A percentile compares a stretch with the other conserved stretches of the same genome.
Evolutionary conservation across 2,113 vertebrate species (phyloP).

Genomic region (Pontoporia blainvillei): DNA sequence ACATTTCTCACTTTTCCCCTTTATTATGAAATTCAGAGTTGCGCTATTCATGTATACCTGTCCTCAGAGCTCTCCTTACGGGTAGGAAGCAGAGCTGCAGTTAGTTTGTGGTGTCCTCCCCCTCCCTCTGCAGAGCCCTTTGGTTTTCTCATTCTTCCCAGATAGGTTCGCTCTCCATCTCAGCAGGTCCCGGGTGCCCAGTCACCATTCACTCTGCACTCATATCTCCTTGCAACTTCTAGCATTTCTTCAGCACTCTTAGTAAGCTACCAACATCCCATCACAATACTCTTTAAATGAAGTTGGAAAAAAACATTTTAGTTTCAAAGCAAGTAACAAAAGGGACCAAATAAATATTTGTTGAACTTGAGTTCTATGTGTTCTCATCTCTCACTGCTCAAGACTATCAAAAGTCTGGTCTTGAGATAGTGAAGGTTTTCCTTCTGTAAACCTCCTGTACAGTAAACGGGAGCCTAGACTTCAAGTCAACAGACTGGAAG

Average conservation of each 20-base stretch:
- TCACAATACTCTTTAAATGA: background rate
- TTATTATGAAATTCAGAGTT: background rate
- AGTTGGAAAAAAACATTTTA: background rate
- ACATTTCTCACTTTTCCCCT: background rate
- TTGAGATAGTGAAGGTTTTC: background rate
- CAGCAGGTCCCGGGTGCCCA: background rate
- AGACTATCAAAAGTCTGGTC: background rate
- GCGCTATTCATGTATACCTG: background rate
- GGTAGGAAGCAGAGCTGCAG: background rate
- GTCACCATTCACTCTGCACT: background rate
- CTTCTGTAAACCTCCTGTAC: background rate
- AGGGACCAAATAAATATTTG: background rate
- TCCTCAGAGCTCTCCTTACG: background rate
- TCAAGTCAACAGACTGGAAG: background rate
- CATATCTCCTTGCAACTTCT: background rate
- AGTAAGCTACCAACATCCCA: background rate
- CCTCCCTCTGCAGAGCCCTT: background rate
- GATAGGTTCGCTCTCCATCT: background rate
- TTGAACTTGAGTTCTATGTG: background rate
- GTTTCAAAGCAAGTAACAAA: constrained; percentile 33
- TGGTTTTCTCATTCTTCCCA: background rate
- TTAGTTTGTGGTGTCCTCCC: background rate
- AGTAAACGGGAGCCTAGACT: background rate
- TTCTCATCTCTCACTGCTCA: background rate
- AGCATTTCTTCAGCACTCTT: background rate